A percentile compares a stretch with the other conserved stretches of the same genome.
These are phyloP conservation scores for Meiosimyza decipiens DNA, from an alignment of 2,888 invertebrate genomes.

Conservation along the genomic window DNA sequence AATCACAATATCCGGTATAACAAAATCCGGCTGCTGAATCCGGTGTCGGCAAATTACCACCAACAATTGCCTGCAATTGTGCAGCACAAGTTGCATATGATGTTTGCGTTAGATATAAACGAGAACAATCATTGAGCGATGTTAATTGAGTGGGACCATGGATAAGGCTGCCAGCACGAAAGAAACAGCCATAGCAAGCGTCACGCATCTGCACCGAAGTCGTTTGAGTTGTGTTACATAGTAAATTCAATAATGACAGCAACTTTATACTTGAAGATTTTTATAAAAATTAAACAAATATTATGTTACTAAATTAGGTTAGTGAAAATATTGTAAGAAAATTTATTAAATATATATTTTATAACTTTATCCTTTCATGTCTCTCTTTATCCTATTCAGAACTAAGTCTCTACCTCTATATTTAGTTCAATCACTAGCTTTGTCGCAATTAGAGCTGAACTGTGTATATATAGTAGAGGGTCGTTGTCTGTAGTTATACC, in stretches of 20 bases:
- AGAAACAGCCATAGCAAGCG: slow-evolving; percentile 75
- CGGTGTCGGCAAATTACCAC: slow-evolving; percentile 44
- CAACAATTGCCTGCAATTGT: slow-evolving; percentile 65
- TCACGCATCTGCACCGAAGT: slow-evolving; percentile 71
- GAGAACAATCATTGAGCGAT: slow-evolving; percentile 70
- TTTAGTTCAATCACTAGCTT: too few relatives aligned
- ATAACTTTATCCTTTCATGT: too few relatives aligned
- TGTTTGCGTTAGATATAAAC: slow-evolving; percentile 70
- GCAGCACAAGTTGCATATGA: slow-evolving; percentile 69
- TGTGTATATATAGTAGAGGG: too few relatives aligned
- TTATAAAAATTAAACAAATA: too few relatives aligned
- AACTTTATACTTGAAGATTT: slow-evolving; percentile 51
- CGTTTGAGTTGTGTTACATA: slow-evolving; percentile 75
- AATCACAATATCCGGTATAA: slow-evolving; percentile 73
- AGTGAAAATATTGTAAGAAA: too few relatives aligned
- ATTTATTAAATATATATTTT: too few relatives aligned
- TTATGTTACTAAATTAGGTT: too few relatives aligned
- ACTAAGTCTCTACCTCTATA: too few relatives aligned
- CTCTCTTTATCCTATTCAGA: too few relatives aligned
- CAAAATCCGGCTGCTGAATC: slow-evolving; percentile 59
- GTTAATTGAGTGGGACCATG: slow-evolving; percentile 70
- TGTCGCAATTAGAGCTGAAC: too few relatives aligned
- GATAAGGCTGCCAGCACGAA: slow-evolving; percentile 69
- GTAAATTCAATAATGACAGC: slow-evolving; percentile 71
- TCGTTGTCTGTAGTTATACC: too few relatives aligned